Percentiles rank a stretch among this genome's conserved stretches.
These are phyloP conservation scores for Morphnarchus princeps DNA, from an alignment of 2,113 vertebrate genomes.

Conservation along the genomic window DNA sequence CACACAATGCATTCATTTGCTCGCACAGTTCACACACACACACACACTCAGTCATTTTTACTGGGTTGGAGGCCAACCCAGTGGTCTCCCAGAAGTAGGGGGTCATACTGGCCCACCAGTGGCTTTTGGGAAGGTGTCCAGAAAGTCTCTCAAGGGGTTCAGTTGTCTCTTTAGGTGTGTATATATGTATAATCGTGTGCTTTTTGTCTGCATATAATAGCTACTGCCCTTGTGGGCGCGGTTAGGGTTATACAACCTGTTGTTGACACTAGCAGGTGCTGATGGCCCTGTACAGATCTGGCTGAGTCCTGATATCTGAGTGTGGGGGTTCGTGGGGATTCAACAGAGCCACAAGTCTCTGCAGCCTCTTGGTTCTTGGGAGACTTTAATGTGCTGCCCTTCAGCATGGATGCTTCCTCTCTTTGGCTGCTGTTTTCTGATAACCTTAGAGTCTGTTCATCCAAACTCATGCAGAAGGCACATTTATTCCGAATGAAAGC, in stretches of 20 bases:
- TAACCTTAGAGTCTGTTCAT: background rate
- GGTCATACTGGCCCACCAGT: background rate
- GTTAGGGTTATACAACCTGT: background rate
- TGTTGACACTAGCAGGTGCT: background rate
- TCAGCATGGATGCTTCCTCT: background rate
- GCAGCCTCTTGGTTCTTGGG: rapidly evolving
- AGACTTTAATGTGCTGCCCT: background rate
- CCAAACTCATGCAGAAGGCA: background rate
- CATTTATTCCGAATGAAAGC: background rate
- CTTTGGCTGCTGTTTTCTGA: background rate
- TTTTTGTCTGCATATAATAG: background rate
- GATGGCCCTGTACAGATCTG: background rate
- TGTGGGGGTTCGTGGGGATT: rapidly evolving
- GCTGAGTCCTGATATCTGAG: background rate
- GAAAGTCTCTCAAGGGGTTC: background rate
- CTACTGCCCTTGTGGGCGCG: background rate
- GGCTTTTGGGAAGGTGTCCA: background rate
- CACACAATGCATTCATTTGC: background rate
- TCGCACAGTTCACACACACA: background rate
- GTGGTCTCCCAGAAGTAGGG: background rate
- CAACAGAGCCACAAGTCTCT: background rate
- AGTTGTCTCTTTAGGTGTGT: background rate
- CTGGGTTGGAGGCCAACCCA: background rate
- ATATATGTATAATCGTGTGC: rapidly evolving
- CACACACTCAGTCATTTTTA: background rate